phyloP scores from a whole-genome alignment of 1,140 invertebrate genomes.

The Melipona quadrifasciata region DNA sequence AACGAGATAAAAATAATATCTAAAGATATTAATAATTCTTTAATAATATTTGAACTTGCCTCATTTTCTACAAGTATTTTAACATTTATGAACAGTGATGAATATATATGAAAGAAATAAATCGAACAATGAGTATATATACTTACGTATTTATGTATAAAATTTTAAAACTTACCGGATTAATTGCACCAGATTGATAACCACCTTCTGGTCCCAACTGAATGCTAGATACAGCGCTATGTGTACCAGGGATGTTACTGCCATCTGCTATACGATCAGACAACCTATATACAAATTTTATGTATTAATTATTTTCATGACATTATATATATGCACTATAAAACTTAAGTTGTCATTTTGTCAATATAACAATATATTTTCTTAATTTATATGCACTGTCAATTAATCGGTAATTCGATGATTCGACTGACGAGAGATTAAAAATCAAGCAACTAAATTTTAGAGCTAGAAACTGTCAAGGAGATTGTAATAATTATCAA shows the following conservation, averaged over 20 bases:
- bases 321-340: neutral
- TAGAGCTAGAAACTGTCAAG: no score
- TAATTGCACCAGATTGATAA: slow-evolving; percentile 68
- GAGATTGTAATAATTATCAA: no score
- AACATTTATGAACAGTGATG: neutral
- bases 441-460: no score
- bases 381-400: no score
- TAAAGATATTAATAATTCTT: no score
- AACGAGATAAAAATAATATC: no score
- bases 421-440: no score
- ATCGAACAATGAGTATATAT: neutral
- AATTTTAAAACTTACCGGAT: slow-evolving; percentile 64
- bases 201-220: slow-evolving; percentile 73
- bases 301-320: neutral
- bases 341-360: no score
- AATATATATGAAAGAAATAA: neutral
- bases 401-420: no score
- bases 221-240: slow-evolving; percentile 59
- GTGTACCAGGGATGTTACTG: neutral
- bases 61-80: neutral
- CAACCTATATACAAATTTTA: neutral
- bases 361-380: no score
- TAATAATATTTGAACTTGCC: neutral
- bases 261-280: slow-evolving; percentile 32
- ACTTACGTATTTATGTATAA: neutral